Base-by-base conservation (phyloP, 2,888 invertebrate genomes). In the Drosophila koepferae region DNA sequence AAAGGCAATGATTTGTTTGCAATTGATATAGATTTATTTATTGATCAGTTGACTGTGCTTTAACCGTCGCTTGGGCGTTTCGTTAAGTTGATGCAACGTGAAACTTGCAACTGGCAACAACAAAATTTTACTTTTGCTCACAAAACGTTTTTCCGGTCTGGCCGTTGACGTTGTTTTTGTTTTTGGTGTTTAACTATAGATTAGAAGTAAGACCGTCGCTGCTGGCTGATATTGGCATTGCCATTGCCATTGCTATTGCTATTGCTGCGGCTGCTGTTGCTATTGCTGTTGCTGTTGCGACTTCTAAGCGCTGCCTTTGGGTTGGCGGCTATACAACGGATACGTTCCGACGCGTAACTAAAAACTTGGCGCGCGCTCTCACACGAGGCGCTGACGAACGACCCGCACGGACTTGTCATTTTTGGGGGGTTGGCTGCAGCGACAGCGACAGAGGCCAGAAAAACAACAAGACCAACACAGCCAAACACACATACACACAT, bases 281-380 rank as follows among this genome's bases (percentile, higher is more conserved):
- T 66, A 65, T 36, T 70, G 70, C 66, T 48, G 66, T 58, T 66
- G 80, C 70, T 73, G 67, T 75, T 74, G 73, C 84, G 81, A 81
- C 78, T 78, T 86, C 87, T 89, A 84, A 89, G 87, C 85, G 88
- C 77, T 77, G 72, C 68, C 63, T 69, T 69, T 66, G 74, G 72
- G 81, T 84, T 81, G 70, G 73, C 71, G 78, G 81, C 86, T 86
- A 82, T 86, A 73, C 82, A 83, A 89, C 85, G 88, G 88, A 80
- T 87, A 75, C 88, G 82, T 89, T 87, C 85, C 85, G 85, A 89
- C 90, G 90, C 85, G 90, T 85, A 81, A 85, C 85, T 85, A 87
- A 85, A 85, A 85, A 85, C 85, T 85, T 89, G 85, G 88, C 85
- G 90, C 85, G 88, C 85, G 90, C 89, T 89, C 90, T 87, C 84